These are phyloP conservation scores for Limonius californicus DNA, from an alignment of 1,140 invertebrate species.

Conservation along the genomic window DNA sequence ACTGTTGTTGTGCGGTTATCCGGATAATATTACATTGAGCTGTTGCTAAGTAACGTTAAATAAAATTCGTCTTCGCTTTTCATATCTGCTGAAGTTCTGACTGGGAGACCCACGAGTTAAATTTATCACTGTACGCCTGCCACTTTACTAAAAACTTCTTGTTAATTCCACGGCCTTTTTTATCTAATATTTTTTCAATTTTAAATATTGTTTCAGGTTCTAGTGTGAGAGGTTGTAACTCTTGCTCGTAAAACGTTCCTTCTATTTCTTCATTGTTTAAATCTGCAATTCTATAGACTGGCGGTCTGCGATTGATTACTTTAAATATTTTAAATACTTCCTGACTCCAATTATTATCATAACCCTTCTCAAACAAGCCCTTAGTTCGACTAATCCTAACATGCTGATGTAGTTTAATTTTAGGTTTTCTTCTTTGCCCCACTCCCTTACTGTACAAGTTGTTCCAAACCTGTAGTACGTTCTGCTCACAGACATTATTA, in stretches of 20 bases:
- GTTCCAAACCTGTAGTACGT: constrained; percentile 38
- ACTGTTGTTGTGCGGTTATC: constrained; percentile 27
- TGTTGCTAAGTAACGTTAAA: constrained; percentile 10
- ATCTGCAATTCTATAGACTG: constrained; percentile 38
- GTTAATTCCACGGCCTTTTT: background rate
- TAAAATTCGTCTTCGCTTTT: constrained; percentile 7
- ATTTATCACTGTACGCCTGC: background rate
- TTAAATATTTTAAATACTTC: constrained; percentile 41
- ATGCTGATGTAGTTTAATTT: constrained; percentile 18
- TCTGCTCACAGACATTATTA: constrained; percentile 32
- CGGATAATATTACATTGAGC: background rate
- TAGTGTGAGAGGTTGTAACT: background rate
- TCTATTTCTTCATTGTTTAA: constrained; percentile 31
- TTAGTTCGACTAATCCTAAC: constrained; percentile 32
- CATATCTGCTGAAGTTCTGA: background rate
- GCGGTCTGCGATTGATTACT: constrained; percentile 30
- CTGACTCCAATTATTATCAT: constrained; percentile 41
- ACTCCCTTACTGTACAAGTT: constrained; percentile 34
- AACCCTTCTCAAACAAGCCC: constrained; percentile 33
- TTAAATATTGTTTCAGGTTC: background rate
- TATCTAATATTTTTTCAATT: constrained; percentile 4
- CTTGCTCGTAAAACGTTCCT: constrained; percentile 37
- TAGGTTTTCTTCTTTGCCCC: constrained; percentile 1
- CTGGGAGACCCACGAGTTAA: constrained; percentile 3
- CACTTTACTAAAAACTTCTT: constrained; percentile 10